Conservation (phyloP, 1,140 invertebrate species). For the Leptopilina boulardi region DNA sequence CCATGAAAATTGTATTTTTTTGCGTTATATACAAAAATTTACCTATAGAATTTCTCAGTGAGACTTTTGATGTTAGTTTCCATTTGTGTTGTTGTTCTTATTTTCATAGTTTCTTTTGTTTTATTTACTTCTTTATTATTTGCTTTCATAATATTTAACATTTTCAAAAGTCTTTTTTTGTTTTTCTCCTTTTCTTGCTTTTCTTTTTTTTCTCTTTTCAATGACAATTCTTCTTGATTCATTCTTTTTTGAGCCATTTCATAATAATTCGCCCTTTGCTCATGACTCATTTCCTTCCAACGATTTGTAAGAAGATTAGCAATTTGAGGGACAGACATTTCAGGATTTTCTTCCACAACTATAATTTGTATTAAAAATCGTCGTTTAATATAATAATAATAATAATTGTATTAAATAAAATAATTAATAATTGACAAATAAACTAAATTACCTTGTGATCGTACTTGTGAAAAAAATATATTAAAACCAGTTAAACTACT, state of each 20-base stretch:
- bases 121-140: conserved; percentile 43
- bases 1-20: conserved; percentile 42
- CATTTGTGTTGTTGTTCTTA: conserved; percentile 58
- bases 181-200: conserved; percentile 46
- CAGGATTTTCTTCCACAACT: conserved; percentile 67
- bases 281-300: conserved; percentile 68
- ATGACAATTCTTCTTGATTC: neutral
- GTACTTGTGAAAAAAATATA: conserved; percentile 10
- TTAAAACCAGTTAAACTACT: neutral
- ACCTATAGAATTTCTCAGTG: conserved; percentile 47
- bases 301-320: conserved; percentile 62
- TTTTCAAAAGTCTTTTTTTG: conserved; percentile 56
- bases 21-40: too few relatives aligned
- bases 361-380: conserved; percentile 37
- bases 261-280: conserved; percentile 70
- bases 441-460: neutral
- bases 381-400: neutral
- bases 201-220: conserved; percentile 42
- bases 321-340: conserved; percentile 66
- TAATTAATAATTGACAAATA: neutral
- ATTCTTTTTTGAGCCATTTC: conserved; percentile 56
- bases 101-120: conserved; percentile 46
- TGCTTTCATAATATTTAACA: conserved; percentile 62
- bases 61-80: conserved; percentile 53
- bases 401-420: neutral